Evolutionary conservation across 2,113 vertebrate species (phyloP), one percentile per base, ranked within the genome.

Genomic region (Colius striatus): DNA sequence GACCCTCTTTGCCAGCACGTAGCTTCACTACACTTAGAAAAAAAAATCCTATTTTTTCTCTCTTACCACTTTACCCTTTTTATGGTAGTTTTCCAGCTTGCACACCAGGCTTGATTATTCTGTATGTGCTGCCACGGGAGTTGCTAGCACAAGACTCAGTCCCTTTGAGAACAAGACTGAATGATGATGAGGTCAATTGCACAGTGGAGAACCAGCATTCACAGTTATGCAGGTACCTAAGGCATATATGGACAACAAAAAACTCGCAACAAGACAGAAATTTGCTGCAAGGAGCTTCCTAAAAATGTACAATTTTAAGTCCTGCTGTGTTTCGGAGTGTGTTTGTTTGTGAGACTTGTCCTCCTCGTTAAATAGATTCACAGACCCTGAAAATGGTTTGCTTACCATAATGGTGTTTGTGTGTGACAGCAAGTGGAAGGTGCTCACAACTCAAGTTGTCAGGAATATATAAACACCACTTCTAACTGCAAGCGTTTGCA

Each of bases 131-230:
- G 2, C 9, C 4, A 2, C 0, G 1, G 1, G 13, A 53, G 55
- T 19, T 15, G 41, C 8, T 77, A 3, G 51, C 26, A 2, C 4
- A 6, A 13, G 66, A 12, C 16, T 10, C 10, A 38, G n/a, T 2
- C 38, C 38, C 38, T 41, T 41, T 41, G 32, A 61, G n/a, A 47
- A 6, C 12, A 8, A 15, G 30, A 5, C 7, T 4, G 27, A 8
- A 2, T 0, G 9, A 62, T 5, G 30, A 14, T 1, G 13, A 41
- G 7, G 27, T 13, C 16, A 6, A 0, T 23, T 32, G 20, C 13
- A 0, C 2, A 27, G 16, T 18, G 26, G 27, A 48, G 41, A 16
- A 6, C 4, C 0, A 13, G 4, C 34, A 1, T 4, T 2, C 29
- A 4, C 13, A 0, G 34, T 30, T 26, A 19, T 2, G 27, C 68